Conservation (phyloP, 2,113 vertebrate genomes). For the Arvicanthis niloticus region DNA sequence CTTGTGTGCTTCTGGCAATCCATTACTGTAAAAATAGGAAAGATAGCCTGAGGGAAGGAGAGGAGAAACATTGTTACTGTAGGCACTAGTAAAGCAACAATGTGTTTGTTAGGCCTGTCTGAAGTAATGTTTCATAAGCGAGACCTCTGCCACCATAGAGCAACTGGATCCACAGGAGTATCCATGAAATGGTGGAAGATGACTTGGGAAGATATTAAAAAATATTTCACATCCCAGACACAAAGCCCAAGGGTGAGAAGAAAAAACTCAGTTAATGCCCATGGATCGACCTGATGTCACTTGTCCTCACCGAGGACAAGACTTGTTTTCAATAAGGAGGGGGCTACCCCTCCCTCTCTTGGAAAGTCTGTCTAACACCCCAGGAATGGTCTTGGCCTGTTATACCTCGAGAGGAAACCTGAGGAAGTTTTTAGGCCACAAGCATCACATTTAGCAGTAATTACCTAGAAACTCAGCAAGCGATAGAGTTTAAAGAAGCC, state of each 20-base stretch:
- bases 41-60: background rate
- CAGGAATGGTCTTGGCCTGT: constrained; percentile 57
- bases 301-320: constrained; percentile 7
- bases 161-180: background rate
- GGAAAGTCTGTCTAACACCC: constrained; percentile 57
- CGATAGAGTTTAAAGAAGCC: constrained; percentile 53
- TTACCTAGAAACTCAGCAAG: constrained; percentile 61
- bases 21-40: constrained; percentile 1
- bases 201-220: background rate
- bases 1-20: background rate
- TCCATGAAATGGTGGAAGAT: background rate
- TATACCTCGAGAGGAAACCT: constrained; percentile 29
- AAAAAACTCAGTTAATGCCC: background rate
- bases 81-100: background rate
- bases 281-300: background rate
- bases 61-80: background rate
- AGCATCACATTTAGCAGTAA: constrained; percentile 44
- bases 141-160: background rate
- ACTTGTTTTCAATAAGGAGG: background rate
- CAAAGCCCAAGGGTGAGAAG: background rate
- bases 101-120: background rate
- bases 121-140: background rate
- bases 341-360: background rate
- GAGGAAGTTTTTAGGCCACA: background rate
- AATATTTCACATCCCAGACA: background rate